Base-by-base conservation (phyloP, 2,113 vertebrate species). In the Tupaia chinensis region DNA sequence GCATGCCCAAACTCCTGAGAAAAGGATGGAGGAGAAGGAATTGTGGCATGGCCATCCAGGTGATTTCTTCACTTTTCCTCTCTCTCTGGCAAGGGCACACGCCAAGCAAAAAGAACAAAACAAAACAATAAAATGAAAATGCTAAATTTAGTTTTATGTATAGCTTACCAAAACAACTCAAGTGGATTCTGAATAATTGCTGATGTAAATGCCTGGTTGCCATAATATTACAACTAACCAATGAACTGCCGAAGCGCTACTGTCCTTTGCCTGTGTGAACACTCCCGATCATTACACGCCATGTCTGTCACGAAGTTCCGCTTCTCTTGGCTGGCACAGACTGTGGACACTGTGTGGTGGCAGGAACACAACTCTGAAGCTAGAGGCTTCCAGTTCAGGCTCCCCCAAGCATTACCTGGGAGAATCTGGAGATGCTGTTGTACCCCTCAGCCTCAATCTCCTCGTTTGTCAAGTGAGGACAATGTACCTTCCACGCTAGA, bases 141-240 rank as follows among this genome's bases (percentile, higher is more conserved):
- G 23, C 9, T 56, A 88, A 65, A 72, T 94, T 83, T 83, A 79
- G 61, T 78, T 15, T 87, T 54, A 58, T 53, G 15, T 56, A n/a
- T 69, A 68, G 32, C 68, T 86, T 58, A 69, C 54, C 68, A 79
- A 25, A 94, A 91, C 78, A 81, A 63, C 60, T 17, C 80, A 73
- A 93, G 53, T 61, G 22, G 23, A 85, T 63, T 73, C 15, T 34
- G 60, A 94, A 70, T 89, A 76, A 93, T 44, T 65, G 29, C 54
- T 89, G 54, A 93, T 65, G 12, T 34, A 94, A 86, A 93, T 53
- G 14, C 53, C 60, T 81, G 72, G 58, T 80, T 96, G 25, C 9
- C 61, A 81, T 19, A 94, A 29, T 69, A 79, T 32, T 54, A 73
- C 89, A 81, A 68, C 68, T 56, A 89, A 92, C 15, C 44, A 83